Evolutionary conservation across 2,888 invertebrate genomes (phyloP).

Genomic region (Xanthia togata): DNA sequence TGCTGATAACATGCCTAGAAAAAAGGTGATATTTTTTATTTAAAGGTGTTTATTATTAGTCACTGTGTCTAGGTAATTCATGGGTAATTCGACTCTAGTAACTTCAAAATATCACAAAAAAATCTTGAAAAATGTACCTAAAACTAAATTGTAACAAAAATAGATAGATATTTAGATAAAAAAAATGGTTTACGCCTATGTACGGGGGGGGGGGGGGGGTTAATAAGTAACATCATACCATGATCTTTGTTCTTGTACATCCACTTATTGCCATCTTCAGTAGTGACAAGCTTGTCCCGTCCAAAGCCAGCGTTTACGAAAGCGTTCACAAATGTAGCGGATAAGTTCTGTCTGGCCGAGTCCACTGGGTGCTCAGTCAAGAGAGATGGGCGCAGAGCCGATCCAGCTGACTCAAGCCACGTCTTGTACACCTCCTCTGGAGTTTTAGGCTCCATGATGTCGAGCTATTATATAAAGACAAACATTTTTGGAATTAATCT

Average conservation of each 20-base stretch:
- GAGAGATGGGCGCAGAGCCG: constrained; percentile 92
- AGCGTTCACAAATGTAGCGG: constrained; percentile 99
- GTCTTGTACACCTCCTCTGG: constrained; percentile 99
- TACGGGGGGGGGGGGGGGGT: background rate
- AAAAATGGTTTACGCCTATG: background rate
- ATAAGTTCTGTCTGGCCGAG: constrained; percentile 98
- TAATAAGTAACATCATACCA: constrained; percentile 78
- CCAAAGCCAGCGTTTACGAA: constrained; percentile 99
- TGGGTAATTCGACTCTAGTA: background rate
- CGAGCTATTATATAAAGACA: constrained; percentile 91
- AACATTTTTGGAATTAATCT: background rate
- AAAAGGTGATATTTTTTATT: background rate
- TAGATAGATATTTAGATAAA: background rate
- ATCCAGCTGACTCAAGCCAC: constrained; percentile 96
- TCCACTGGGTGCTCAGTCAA: constrained; percentile 95
- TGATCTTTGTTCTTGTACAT: constrained; percentile 99
- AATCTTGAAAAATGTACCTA: background rate
- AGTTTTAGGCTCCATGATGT: constrained; percentile 99
- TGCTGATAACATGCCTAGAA: constrained; percentile 96
- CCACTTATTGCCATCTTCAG: constrained; percentile 96
- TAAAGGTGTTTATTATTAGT: background rate
- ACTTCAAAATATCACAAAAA: background rate
- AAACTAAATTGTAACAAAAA: background rate
- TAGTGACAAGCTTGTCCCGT: constrained; percentile 97
- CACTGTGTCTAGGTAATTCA: background rate